Base-by-base conservation (phyloP, 1,140 invertebrate genomes). In the Drosophila asahinai region DNA sequence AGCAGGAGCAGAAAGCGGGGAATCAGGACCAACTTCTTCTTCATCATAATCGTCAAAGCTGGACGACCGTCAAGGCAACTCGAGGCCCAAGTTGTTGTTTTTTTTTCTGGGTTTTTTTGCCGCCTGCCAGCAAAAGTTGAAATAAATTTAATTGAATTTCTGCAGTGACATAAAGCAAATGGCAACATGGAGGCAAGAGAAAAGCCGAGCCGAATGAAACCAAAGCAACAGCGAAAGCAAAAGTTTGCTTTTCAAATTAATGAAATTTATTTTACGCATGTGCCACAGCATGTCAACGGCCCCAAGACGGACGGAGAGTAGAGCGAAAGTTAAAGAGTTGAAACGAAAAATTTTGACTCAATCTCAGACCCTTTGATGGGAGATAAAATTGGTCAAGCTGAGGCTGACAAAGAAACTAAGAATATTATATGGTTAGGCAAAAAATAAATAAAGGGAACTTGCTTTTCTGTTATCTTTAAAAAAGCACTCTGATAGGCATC, bases 91-190 rank as follows among this genome's bases (percentile, higher is more conserved):
- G 54, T 54, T 64, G 54, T 71, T 65, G 43, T 40, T 45, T 11
- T 7, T 30, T 8, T 25, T 40, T 52, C 30, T 25, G 22, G 22
- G 22, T 54, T 54, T 57, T 64, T 38, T 71, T 48, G 51, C 57
- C 9, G 61, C 66, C 70, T 80, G 66, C 79, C 83, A 82, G 71
- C 76, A 82, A 68, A 82, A 83, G 71, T 86, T 86, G 80, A 86
- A 86, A 83, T 82, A 86, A 86, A 86, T 86, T 86, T 86, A 86
- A 83, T 86, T 86, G 80, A 86, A 86, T 83, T 86, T 86, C 79
- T 82, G 66, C 83, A 86, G 79, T 80, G 79, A 86, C 83, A 65
- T 40, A 60, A 70, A 63, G 40, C 54, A 74, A 66, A 65, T 64
- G 58, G 40, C 61, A 68, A 76, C 55, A 51, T 52, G 58, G 45